Percentiles rank a stretch among this genome's conserved stretches.
Conservation (phyloP, 2,113 vertebrate genomes). For the Narcine bancroftii region DNA sequence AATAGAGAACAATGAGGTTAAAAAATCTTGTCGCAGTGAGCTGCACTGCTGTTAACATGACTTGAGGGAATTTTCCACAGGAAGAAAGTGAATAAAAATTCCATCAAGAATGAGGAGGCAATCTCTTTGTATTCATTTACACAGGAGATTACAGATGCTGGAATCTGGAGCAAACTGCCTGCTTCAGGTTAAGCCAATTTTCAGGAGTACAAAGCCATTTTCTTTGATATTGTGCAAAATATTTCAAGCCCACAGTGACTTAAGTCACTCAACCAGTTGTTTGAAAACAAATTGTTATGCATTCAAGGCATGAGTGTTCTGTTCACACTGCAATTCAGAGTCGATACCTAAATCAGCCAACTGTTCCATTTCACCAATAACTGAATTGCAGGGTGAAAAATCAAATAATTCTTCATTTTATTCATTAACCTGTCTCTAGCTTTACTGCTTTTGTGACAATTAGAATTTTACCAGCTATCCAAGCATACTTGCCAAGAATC, state of each 20-base stretch:
- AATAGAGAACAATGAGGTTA: too few relatives aligned
- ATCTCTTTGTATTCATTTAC: too few relatives aligned
- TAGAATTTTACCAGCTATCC: not conserved
- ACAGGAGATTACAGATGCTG: too few relatives aligned
- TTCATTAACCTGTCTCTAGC: not conserved
- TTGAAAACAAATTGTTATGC: not conserved
- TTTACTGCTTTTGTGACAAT: constrained; percentile 13
- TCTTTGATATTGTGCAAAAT: too few relatives aligned
- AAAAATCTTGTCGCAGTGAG: too few relatives aligned
- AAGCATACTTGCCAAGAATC: constrained; percentile 8
- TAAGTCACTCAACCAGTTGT: not conserved
- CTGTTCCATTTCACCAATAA: not conserved
- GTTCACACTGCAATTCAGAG: not conserved
- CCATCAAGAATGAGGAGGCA: too few relatives aligned
- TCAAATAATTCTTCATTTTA: constrained; percentile 25
- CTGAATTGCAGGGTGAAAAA: not conserved
- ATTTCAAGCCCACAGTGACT: not conserved
- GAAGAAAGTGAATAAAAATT: too few relatives aligned
- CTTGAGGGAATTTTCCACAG: too few relatives aligned
- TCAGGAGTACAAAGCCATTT: too few relatives aligned
- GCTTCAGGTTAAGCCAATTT: too few relatives aligned
- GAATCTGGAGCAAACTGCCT: too few relatives aligned
- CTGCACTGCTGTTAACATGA: too few relatives aligned
- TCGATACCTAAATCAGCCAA: not conserved
- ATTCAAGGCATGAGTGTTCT: not conserved